A percentile compares a stretch with the other conserved stretches of the same genome.
phyloP scores from a whole-genome alignment of 2,113 vertebrate species.

The Pristiophorus japonicus region DNA sequence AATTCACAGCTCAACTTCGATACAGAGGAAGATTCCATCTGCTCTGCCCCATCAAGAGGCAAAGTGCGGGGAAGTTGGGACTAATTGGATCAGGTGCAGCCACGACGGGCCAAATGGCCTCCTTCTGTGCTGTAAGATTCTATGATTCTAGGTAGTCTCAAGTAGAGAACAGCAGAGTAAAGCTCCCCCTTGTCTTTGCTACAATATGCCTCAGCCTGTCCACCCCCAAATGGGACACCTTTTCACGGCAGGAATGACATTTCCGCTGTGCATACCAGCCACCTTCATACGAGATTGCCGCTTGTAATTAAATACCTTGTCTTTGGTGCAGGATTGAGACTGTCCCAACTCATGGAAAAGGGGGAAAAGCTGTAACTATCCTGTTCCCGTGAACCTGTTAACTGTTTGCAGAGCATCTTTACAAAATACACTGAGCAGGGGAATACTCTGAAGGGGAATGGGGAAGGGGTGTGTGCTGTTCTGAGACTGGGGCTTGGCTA shows the following conservation, averaged over 20 bases:
- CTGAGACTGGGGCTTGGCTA: background rate
- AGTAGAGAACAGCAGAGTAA: background rate
- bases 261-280: background rate
- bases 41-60: background rate
- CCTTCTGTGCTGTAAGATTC: background rate
- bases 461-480: background rate
- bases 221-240: background rate
- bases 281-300: background rate
- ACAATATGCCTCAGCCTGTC: background rate
- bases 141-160: background rate
- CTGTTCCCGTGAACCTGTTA: background rate
- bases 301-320: background rate
- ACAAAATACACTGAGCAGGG: too few species aligned
- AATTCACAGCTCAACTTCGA: background rate
- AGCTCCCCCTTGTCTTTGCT: background rate
- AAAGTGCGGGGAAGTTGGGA: background rate
- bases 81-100: background rate
- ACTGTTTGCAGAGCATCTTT: background rate
- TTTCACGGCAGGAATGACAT: background rate
- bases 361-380: background rate
- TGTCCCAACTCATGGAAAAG: background rate
- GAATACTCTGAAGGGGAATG: too few species aligned
- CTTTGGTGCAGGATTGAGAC: background rate
- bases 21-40: background rate
- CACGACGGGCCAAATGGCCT: background rate